phyloP scores from a whole-genome alignment of 2,797 vertebrate genomes.

The Phoeniculus purpureus region DNA sequence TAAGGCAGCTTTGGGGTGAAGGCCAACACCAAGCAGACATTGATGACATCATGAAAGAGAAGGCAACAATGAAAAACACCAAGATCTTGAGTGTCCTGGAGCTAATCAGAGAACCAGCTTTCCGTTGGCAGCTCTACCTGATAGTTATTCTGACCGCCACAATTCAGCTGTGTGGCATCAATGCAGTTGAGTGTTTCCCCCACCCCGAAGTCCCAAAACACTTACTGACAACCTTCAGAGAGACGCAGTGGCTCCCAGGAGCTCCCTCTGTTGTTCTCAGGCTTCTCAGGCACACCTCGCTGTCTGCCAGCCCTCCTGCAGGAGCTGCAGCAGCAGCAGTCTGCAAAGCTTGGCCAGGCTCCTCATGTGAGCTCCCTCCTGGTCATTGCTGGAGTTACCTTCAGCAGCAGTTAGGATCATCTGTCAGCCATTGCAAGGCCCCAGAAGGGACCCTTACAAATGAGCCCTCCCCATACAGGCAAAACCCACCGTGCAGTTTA shows the following conservation, averaged over 20 bases:
- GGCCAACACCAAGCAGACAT: constrained; percentile 77
- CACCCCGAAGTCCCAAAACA: not conserved
- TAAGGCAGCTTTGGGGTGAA: constrained; percentile 82
- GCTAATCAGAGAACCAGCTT: constrained; percentile 72
- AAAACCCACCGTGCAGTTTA: not conserved
- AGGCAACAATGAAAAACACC: constrained; percentile 66
- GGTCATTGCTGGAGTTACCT: not conserved
- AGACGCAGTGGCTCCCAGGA: not conserved
- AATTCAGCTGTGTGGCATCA: constrained; percentile 91
- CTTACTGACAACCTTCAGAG: not conserved
- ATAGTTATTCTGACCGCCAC: constrained; percentile 83
- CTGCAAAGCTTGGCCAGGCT: not conserved
- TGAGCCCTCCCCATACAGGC: not conserved
- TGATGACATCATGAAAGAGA: constrained; percentile 85
- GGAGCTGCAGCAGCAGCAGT: not conserved
- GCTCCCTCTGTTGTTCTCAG: not conserved
- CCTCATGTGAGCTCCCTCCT: not conserved
- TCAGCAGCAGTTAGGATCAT: not conserved
- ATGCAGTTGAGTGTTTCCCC: constrained; percentile 80
- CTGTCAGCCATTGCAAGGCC: not conserved
- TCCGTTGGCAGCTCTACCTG: constrained; percentile 86
- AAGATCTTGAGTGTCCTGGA: constrained; percentile 78
- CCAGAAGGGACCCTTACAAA: not conserved
- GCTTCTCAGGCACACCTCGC: not conserved
- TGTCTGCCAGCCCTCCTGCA: not conserved